phyloP scores from a whole-genome alignment of 2,888 invertebrate species.

The Nomada ferruginata region DNA sequence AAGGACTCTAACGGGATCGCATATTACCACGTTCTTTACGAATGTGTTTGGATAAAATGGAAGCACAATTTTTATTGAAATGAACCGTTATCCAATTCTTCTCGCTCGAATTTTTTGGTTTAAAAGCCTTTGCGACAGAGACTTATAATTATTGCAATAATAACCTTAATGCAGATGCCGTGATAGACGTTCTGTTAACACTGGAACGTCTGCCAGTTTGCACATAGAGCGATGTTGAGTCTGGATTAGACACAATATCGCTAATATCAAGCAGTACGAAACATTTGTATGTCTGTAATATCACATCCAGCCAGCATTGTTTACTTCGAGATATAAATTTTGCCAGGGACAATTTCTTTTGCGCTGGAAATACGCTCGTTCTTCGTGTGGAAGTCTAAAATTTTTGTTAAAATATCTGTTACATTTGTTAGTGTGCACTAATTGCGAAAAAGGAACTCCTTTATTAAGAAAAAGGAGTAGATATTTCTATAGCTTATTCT shows the following conservation, averaged over 20 bases:
- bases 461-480: too few relatives aligned
- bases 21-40: too few relatives aligned
- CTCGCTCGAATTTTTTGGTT: too few relatives aligned
- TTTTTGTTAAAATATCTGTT: neutral
- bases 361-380: neutral
- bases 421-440: neutral
- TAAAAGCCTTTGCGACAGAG: too few relatives aligned
- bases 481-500: too few relatives aligned
- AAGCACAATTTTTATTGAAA: too few relatives aligned
- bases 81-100: too few relatives aligned
- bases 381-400: conserved; percentile 16
- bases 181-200: neutral
- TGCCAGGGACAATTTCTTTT: conserved; percentile 43
- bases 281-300: conserved; percentile 87
- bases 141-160: too few relatives aligned
- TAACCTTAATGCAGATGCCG: conserved; percentile 32
- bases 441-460: too few relatives aligned
- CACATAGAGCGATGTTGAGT: neutral
- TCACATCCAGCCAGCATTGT: conserved; percentile 87
- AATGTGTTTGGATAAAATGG: too few relatives aligned
- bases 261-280: conserved; percentile 84
- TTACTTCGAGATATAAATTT: conserved; percentile 76
- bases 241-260: neutral
- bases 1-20: too few relatives aligned
- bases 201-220: conserved; percentile 17